A percentile compares a stretch with the other conserved stretches of the same genome.
These are phyloP conservation scores for Octopus bimaculoides DNA, from an alignment of 1,140 invertebrate species.

Conservation along the genomic window DNA sequence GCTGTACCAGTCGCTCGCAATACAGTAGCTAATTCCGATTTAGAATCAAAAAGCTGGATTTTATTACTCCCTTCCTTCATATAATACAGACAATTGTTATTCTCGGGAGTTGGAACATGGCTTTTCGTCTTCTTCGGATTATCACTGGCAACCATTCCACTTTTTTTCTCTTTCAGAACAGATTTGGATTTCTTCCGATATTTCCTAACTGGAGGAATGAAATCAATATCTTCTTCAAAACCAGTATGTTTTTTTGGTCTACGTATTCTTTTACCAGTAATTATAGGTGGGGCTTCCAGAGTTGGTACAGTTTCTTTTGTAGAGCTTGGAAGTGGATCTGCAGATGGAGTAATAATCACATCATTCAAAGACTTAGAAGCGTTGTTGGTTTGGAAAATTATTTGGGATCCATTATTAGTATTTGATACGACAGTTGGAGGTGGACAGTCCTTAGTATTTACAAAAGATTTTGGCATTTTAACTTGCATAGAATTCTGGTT, in stretches of 20 bases:
- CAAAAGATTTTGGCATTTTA: background rate
- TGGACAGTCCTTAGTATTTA: background rate
- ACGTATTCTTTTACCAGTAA: background rate
- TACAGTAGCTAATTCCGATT: background rate
- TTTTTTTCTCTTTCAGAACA: background rate
- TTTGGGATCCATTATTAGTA: background rate
- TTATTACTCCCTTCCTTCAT: no score
- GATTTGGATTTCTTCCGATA: background rate
- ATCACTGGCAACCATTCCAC: background rate
- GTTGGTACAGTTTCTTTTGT: background rate
- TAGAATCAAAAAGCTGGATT: background rate
- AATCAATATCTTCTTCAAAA: background rate
- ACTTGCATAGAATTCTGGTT: background rate
- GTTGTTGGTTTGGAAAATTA: background rate
- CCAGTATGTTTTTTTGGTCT: conserved; percentile 1
- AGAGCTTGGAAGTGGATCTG: background rate
- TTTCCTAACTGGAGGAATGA: conserved; percentile 1
- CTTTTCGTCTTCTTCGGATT: background rate
- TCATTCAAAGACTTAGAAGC: background rate
- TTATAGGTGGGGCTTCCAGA: background rate
- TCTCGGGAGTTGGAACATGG: background rate
- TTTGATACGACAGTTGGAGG: background rate
- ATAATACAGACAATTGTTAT: background rate
- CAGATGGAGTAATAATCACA: background rate
- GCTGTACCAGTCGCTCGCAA: background rate